Conservation (phyloP, 2,113 vertebrate species). For the Hyla sarda region DNA sequence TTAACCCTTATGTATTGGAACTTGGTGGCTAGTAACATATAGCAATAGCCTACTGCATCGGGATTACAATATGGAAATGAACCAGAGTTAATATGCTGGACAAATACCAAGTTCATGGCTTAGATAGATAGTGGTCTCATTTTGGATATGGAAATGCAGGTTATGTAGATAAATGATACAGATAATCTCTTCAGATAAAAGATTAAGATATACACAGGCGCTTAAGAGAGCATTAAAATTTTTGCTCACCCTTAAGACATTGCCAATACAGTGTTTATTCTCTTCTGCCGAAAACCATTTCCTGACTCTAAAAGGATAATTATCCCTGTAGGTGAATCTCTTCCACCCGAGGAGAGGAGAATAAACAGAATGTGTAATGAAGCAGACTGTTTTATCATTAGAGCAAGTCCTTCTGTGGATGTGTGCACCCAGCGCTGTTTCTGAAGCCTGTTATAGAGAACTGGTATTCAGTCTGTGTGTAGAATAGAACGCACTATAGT, state of each 20-base stretch:
- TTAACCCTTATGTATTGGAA: neutral
- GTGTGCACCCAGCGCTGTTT: slow-evolving; percentile 52
- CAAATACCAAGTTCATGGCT: slow-evolving; percentile 15
- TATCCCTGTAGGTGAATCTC: slow-evolving; percentile 62
- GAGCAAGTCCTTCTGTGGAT: slow-evolving; percentile 52
- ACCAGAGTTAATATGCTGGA: slow-evolving; percentile 20
- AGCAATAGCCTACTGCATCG: neutral
- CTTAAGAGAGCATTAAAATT: slow-evolving; percentile 50
- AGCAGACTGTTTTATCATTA: slow-evolving; percentile 44
- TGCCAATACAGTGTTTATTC: slow-evolving; percentile 61
- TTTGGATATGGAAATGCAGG: slow-evolving; percentile 47
- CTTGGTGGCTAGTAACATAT: neutral
- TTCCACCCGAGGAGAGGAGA: slow-evolving; percentile 58
- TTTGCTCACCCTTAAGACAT: slow-evolving; percentile 59
- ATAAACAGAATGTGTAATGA: slow-evolving; percentile 55
- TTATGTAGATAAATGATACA: slow-evolving; percentile 58
- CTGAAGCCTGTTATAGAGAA: slow-evolving; percentile 40
- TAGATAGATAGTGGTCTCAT: slow-evolving; percentile 30
- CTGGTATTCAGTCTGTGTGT: slow-evolving; percentile 14
- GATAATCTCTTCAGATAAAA: slow-evolving; percentile 59
- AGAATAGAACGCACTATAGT: neutral
- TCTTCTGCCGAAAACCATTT: slow-evolving; percentile 61
- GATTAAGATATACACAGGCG: slow-evolving; percentile 56
- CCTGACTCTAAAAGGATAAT: slow-evolving; percentile 61
- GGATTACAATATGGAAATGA: neutral